Evolutionary conservation across 2,797 vertebrate genomes (phyloP).

Genomic region (Glyptemys insculpta): DNA sequence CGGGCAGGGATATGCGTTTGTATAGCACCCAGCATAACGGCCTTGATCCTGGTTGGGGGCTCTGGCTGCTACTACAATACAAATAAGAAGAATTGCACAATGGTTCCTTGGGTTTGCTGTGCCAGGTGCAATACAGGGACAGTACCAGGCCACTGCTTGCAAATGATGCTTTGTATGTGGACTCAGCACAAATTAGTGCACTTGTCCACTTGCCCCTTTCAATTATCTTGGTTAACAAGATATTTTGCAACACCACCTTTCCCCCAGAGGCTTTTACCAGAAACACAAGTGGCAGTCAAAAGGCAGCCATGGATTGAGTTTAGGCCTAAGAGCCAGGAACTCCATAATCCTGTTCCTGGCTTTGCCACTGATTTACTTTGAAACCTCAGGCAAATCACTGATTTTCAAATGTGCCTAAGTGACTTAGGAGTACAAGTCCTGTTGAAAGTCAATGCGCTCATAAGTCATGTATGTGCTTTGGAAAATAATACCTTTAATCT

Average conservation of each 20-base stretch:
- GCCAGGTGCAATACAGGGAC: not conserved
- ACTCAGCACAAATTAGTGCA: not conserved
- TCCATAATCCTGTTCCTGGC: not conserved
- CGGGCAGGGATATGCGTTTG: conserved; percentile 24
- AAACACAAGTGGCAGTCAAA: not conserved
- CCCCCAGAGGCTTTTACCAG: not conserved
- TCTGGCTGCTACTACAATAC: not conserved
- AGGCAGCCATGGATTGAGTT: not conserved
- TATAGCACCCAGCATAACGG: not conserved
- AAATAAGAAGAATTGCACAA: not conserved
- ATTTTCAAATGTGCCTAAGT: not conserved
- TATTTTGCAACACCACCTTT: not conserved
- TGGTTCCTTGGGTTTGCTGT: not conserved
- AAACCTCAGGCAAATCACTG: not conserved
- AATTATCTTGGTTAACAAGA: not conserved
- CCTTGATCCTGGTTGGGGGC: conserved; percentile 12
- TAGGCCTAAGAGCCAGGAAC: not conserved
- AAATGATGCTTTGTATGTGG: not conserved
- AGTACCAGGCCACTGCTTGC: not conserved
- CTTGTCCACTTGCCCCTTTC: not conserved
- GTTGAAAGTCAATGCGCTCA: not conserved
- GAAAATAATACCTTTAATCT: not conserved
- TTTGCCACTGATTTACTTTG: not conserved
- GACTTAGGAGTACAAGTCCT: not conserved
- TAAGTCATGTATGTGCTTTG: not conserved